Evolutionary conservation across 2,888 invertebrate genomes (phyloP).

Genomic region (Ischnus inquisitorius): DNA sequence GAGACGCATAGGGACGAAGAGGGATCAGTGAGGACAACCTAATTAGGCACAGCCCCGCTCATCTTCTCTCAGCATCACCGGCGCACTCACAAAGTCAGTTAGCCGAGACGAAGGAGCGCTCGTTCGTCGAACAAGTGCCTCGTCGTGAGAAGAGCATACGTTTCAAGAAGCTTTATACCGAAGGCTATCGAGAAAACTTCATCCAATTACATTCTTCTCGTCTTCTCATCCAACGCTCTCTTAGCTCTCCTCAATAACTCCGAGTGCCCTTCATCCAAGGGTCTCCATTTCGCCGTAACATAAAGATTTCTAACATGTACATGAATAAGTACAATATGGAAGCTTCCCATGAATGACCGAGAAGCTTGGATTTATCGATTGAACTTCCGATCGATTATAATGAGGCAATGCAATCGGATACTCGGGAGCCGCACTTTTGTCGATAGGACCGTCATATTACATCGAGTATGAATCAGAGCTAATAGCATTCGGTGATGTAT

Average conservation of each 20-base stretch:
- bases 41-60: conserved; percentile 56
- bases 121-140: conserved; percentile 52
- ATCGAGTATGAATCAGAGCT: neutral
- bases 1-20: neutral
- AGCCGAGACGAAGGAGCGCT: conserved; percentile 13
- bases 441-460: neutral
- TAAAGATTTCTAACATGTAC: neutral
- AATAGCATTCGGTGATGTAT: neutral
- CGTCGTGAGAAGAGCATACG: conserved; percentile 39
- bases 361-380: neutral
- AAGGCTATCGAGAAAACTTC: conserved; percentile 33
- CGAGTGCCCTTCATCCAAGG: conserved; percentile 11
- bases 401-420: neutral
- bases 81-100: conserved; percentile 47
- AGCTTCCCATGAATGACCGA: neutral
- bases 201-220: conserved; percentile 22
- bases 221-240: conserved; percentile 19
- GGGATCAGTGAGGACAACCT: conserved; percentile 4
- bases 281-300: neutral
- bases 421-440: neutral
- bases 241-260: conserved; percentile 41
- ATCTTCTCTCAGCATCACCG: conserved; percentile 34
- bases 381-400: neutral
- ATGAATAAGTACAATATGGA: neutral
- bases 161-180: conserved; percentile 33